Percentiles rank a stretch among this genome's conserved stretches.
These are phyloP conservation scores for Calosoma granatense DNA, from an alignment of 1,140 invertebrate genomes.

Conservation along the genomic window DNA sequence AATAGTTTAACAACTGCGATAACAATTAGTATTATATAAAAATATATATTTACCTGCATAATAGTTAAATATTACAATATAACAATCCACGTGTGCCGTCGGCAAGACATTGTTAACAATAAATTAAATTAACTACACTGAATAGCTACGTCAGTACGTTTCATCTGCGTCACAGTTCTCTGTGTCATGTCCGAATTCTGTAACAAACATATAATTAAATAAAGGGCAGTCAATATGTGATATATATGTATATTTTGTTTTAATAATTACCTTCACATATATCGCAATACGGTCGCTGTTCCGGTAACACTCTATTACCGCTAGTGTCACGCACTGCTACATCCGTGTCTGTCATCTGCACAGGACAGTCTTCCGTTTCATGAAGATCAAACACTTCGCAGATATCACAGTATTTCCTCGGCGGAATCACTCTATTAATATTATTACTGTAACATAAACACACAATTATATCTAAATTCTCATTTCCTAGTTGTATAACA, in stretches of 20 bases:
- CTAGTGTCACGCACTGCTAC: slow-evolving; percentile 32
- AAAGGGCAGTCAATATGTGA: too few relatives aligned
- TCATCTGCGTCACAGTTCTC: slow-evolving; percentile 70
- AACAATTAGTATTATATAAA: slow-evolving; percentile 8
- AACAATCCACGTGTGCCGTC: background rate
- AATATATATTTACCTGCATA: slow-evolving; percentile 7
- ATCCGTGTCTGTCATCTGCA: slow-evolving; percentile 55
- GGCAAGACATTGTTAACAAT: too few relatives aligned
- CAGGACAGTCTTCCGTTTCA: slow-evolving; percentile 93
- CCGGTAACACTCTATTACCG: slow-evolving; percentile 36
- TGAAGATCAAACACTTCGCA: slow-evolving; percentile 94
- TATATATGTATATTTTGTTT: slow-evolving; percentile 1
- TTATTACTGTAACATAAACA: slow-evolving; percentile 25
- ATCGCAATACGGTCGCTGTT: slow-evolving; percentile 77
- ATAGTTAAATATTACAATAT: background rate
- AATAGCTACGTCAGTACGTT: too few relatives aligned
- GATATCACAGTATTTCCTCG: slow-evolving; percentile 91
- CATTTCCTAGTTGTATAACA: slow-evolving; percentile 22
- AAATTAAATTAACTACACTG: too few relatives aligned
- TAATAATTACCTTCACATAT: slow-evolving; percentile 72
- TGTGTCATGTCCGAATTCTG: slow-evolving; percentile 68
- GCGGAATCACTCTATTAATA: slow-evolving; percentile 43
- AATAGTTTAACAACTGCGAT: too few relatives aligned
- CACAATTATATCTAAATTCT: slow-evolving; percentile 12
- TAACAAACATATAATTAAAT: slow-evolving; percentile 25